Conservation (phyloP, 2,113 vertebrate genomes). For the Trogon surrucura region DNA sequence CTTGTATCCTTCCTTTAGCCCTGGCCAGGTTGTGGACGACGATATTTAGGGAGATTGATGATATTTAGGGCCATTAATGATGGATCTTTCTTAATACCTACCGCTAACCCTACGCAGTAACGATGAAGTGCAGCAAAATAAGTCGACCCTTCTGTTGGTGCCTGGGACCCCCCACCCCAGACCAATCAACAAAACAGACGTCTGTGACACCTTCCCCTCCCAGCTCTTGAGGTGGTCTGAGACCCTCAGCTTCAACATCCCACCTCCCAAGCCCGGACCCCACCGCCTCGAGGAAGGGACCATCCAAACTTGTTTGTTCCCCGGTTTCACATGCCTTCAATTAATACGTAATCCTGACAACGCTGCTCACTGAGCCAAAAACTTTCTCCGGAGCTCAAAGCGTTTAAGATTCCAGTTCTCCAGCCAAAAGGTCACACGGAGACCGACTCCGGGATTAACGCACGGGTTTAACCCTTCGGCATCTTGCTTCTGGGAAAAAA, state of each 20-base stretch:
- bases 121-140: too few species aligned
- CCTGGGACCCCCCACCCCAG: too few species aligned
- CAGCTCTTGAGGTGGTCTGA: background rate
- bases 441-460: background rate
- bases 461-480: background rate
- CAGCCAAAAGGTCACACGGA: background rate
- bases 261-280: background rate
- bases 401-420: background rate
- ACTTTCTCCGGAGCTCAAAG: background rate
- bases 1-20: too few species aligned
- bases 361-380: background rate
- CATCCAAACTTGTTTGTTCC: background rate
- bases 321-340: background rate
- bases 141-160: too few species aligned
- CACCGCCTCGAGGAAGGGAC: fast-evolving
- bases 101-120: too few species aligned
- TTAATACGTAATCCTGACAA: background rate
- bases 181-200: too few species aligned
- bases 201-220: background rate
- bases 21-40: too few species aligned
- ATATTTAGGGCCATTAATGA: too few species aligned
- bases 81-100: too few species aligned
- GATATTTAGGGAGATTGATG: too few species aligned
- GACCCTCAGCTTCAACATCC: background rate
- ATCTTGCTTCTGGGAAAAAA: background rate